Percentiles rank a stretch among this genome's conserved stretches.
Evolutionary conservation across 2,797 vertebrate species (phyloP).

Genomic region (Sphenodon punctatus): DNA sequence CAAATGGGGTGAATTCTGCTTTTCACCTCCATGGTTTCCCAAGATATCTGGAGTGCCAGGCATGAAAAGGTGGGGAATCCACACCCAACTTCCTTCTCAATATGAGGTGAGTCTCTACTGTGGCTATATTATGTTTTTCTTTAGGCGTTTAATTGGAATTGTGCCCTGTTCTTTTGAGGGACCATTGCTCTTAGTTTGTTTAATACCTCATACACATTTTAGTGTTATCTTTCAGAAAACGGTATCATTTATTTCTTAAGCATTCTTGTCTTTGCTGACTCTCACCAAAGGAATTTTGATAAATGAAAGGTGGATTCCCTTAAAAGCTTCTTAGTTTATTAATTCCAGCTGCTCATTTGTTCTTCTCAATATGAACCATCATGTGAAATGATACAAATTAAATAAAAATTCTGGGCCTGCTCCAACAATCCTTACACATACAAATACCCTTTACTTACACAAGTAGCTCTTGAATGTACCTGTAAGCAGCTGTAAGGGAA

Average conservation of each 20-base stretch:
- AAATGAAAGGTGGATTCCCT: constrained; percentile 1
- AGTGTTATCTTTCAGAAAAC: background rate
- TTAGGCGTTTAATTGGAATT: background rate
- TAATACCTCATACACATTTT: background rate
- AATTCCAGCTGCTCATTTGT: background rate
- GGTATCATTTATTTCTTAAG: background rate
- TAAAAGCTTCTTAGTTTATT: constrained; percentile 26
- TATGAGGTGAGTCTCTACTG: too few species aligned
- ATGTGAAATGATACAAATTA: background rate
- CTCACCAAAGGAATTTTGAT: constrained; percentile 1
- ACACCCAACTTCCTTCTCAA: too few species aligned
- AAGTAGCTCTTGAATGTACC: background rate
- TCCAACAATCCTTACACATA: background rate
- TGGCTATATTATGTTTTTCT: too few species aligned
- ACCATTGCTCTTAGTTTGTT: constrained; percentile 1
- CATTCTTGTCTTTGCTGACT: background rate
- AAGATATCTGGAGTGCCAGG: too few species aligned
- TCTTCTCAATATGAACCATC: background rate
- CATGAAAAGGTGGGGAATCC: too few species aligned
- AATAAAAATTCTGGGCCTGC: background rate
- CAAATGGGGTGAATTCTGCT: too few species aligned
- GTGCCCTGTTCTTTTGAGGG: background rate
- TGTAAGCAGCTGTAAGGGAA: too few species aligned
- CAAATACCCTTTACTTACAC: background rate
- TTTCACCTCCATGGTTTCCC: too few species aligned